phyloP scores from a whole-genome alignment of 2,113 vertebrate species.

The Carassius carassius region DNA sequence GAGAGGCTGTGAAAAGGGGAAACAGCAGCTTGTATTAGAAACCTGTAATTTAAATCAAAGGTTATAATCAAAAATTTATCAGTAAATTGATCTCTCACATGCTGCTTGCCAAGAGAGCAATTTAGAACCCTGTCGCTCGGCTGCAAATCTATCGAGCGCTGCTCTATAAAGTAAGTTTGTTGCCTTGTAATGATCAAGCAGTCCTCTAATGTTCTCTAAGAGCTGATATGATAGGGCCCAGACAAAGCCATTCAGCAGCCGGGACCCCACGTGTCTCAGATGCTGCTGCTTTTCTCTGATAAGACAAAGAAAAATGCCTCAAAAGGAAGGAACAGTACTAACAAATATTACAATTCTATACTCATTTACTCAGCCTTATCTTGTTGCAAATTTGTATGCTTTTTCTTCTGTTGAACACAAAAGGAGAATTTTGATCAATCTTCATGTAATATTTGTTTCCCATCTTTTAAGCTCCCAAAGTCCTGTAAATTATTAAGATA shows the following conservation, averaged over 20 bases:
- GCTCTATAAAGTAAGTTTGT: slow-evolving; percentile 61
- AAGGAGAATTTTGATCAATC: not conserved
- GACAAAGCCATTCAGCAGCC: slow-evolving; percentile 40
- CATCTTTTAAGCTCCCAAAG: not conserved
- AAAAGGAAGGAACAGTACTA: not conserved
- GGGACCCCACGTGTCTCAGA: not conserved
- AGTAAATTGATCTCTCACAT: slow-evolving; percentile 71
- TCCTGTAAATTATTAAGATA: not conserved
- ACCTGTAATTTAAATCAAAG: slow-evolving; percentile 62
- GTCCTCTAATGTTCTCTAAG: slow-evolving; percentile 56
- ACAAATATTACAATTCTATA: not conserved
- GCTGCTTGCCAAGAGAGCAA: slow-evolving; percentile 57
- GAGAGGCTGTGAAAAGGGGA: slow-evolving; percentile 44
- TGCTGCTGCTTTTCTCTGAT: not conserved
- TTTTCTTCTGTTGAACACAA: not conserved
- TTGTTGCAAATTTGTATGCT: not conserved
- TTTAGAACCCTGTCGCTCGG: slow-evolving; percentile 49
- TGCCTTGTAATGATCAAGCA: slow-evolving; percentile 59
- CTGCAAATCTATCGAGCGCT: slow-evolving; percentile 49
- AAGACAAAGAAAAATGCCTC: slow-evolving; percentile 27
- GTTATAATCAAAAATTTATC: slow-evolving; percentile 75
- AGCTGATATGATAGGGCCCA: slow-evolving; percentile 53
- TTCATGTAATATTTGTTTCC: not conserved
- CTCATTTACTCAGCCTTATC: not conserved
- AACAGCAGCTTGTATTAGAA: slow-evolving; percentile 54